Evolutionary conservation across 2,113 vertebrate species (phyloP).

Genomic region (Butorides virescens): DNA sequence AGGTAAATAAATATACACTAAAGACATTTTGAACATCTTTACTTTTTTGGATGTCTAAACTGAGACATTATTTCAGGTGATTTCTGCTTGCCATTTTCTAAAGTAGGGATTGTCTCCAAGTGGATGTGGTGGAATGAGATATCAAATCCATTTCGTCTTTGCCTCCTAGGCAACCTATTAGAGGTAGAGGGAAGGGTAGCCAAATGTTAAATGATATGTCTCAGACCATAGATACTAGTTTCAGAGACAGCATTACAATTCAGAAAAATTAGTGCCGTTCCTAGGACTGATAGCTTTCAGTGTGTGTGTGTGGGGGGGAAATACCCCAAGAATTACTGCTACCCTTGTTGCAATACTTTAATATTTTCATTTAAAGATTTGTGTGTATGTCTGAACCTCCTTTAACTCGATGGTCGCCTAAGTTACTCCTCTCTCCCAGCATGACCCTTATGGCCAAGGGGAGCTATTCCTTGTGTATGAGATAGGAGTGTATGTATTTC

Average conservation of each 20-base stretch:
- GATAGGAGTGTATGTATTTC: neutral
- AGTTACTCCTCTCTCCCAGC: neutral
- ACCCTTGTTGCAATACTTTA: neutral
- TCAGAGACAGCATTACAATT: neutral
- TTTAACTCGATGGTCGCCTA: neutral
- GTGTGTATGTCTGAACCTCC: neutral
- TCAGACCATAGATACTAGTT: neutral
- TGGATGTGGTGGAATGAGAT: neutral
- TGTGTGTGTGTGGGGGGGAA: too few relatives aligned
- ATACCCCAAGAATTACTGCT: too few relatives aligned
- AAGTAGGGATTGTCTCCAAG: neutral
- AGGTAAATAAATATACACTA: neutral
- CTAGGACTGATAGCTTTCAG: neutral
- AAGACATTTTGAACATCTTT: neutral
- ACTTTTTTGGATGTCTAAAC: neutral
- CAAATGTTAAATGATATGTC: neutral
- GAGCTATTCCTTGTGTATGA: neutral
- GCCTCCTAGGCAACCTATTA: neutral
- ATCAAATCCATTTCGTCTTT: neutral
- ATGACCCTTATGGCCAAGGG: neutral
- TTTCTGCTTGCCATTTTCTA: neutral
- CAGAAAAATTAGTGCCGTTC: neutral
- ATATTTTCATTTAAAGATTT: neutral
- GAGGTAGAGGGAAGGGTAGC: neutral
- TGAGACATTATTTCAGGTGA: neutral